These are phyloP conservation scores for Agrotis ipsilon DNA, from an alignment of 2,888 invertebrate species.

Conservation along the genomic window DNA sequence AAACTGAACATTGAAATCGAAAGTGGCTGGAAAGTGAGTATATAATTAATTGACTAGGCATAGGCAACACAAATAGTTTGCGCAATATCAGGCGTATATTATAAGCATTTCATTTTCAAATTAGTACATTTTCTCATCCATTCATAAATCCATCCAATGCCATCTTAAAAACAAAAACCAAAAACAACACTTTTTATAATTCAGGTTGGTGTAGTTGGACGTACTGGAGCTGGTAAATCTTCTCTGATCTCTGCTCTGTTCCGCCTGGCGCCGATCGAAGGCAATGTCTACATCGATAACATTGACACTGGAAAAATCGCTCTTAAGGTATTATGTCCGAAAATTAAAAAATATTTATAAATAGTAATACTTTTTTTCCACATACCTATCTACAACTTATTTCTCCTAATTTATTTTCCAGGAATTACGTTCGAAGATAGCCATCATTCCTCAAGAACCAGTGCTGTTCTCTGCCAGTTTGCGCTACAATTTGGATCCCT, in stretches of 20 bases:
- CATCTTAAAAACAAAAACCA: too few species aligned
- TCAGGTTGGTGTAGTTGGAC: conserved; percentile 96
- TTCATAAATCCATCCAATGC: too few species aligned
- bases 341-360: too few species aligned
- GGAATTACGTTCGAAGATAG: conserved; percentile 92
- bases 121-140: too few species aligned
- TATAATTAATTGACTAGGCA: too few species aligned
- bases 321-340: conserved; percentile 85
- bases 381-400: background rate
- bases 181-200: too few species aligned
- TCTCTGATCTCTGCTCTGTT: conserved; percentile 96
- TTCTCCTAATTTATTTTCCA: conserved; percentile 70
- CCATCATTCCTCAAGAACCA: conserved; percentile 92
- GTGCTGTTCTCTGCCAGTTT: conserved; percentile 92
- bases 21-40: conserved; percentile 72
- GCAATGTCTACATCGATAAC: conserved; percentile 94
- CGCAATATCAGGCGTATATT: background rate
- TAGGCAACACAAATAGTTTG: too few species aligned
- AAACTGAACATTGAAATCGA: conserved; percentile 67
- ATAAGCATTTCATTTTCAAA: too few species aligned
- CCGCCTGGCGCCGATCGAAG: conserved; percentile 95
- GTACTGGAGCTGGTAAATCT: conserved; percentile 97
- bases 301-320: conserved; percentile 94
- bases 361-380: background rate
- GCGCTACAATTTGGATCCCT: conserved; percentile 93